These are phyloP conservation scores for Oligia latruncula DNA, from an alignment of 2,888 invertebrate genomes.

Conservation along the genomic window DNA sequence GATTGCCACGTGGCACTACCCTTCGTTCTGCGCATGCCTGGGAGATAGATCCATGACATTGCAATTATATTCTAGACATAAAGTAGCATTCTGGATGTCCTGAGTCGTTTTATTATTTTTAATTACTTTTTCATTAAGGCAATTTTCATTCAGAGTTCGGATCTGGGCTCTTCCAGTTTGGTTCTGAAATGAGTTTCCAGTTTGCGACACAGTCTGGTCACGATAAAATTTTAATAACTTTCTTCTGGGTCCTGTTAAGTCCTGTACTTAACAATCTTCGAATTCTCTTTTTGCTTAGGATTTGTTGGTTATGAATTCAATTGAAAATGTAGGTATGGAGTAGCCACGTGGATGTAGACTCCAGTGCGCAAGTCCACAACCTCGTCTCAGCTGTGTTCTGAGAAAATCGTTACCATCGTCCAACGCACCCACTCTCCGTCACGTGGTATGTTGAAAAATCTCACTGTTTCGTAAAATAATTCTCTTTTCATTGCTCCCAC, in stretches of 20 bases:
- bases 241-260: neutral
- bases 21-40: constrained; percentile 81
- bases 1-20: constrained; percentile 83
- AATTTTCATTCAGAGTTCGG: neutral
- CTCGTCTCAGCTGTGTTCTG: constrained; percentile 84
- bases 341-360: constrained; percentile 80
- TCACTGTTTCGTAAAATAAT: constrained; percentile 24
- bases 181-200: neutral
- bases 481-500: constrained; percentile 21
- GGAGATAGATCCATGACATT: constrained; percentile 73
- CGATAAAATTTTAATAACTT: neutral
- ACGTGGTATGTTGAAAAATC: constrained; percentile 72
- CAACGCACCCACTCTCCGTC: constrained; percentile 76
- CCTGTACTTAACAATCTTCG: neutral
- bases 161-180: neutral
- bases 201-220: neutral
- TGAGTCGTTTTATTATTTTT: neutral
- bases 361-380: constrained; percentile 83
- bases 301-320: constrained; percentile 66
- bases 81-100: constrained; percentile 5
- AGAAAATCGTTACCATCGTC: constrained; percentile 87
- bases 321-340: constrained; percentile 65
- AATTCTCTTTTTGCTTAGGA: constrained; percentile 62
- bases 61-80: constrained; percentile 62
- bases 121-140: neutral